A percentile compares a stretch with the other conserved stretches of the same genome.
phyloP scores from a whole-genome alignment of 2,113 vertebrate genomes.

The Cavia porcellus region DNA sequence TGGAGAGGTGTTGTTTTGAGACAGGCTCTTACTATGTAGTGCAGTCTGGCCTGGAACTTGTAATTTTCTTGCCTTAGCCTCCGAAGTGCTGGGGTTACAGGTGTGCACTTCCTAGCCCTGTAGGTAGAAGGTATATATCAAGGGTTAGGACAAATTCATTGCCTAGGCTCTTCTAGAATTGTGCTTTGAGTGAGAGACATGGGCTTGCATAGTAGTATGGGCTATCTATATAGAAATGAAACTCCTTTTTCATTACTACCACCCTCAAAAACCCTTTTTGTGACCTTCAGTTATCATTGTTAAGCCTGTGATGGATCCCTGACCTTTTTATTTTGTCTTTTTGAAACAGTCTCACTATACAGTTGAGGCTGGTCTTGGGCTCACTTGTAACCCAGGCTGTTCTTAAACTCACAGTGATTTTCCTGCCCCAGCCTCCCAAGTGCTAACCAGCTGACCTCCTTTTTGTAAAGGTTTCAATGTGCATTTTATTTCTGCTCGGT shows the following conservation, averaged over 20 bases:
- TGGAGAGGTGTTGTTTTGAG: not conserved
- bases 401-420: too few relatives aligned
- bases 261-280: not conserved
- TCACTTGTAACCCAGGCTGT: too few relatives aligned
- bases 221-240: not conserved
- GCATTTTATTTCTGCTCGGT: not conserved
- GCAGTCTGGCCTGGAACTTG: not conserved
- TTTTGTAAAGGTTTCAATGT: too few relatives aligned
- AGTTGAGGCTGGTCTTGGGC: too few relatives aligned
- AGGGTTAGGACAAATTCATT: not conserved
- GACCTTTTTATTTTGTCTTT: not conserved
- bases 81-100: not conserved
- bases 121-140: not conserved
- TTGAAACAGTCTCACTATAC: too few relatives aligned
- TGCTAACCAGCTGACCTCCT: too few relatives aligned
- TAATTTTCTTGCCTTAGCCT: not conserved
- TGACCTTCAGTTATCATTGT: constrained; percentile 13
- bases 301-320: not conserved
- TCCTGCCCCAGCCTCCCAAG: too few relatives aligned
- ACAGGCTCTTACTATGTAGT: not conserved
- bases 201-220: not conserved
- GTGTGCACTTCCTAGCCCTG: not conserved
- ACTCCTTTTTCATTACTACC: not conserved
- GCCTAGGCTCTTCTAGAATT: not conserved
- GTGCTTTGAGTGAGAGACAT: not conserved